phyloP scores from a whole-genome alignment of 2,797 vertebrate species.

The Neosilurus hyrtlii region DNA sequence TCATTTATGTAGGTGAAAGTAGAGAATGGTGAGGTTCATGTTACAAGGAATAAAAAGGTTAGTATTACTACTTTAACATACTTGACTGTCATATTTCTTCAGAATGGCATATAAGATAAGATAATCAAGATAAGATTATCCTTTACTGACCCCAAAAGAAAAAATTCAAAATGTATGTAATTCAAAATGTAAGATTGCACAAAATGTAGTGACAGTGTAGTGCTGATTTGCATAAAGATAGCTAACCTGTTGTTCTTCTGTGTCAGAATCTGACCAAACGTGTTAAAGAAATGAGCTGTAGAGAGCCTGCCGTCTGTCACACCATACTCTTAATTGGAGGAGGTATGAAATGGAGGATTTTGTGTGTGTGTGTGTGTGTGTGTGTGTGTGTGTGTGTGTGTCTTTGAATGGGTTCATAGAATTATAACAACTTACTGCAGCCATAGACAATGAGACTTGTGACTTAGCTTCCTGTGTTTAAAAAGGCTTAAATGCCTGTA shows the following conservation, averaged over 20 bases:
- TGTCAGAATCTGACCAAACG: constrained; percentile 63
- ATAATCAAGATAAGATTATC: no score
- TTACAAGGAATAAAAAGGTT: constrained; percentile 78
- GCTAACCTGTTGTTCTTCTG: constrained; percentile 31
- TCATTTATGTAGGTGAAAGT: constrained; percentile 74
- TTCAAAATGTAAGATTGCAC: no score
- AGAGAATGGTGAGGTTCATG: constrained; percentile 74
- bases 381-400: no score
- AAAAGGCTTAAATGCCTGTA: background rate
- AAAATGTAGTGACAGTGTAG: background rate
- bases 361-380: no score
- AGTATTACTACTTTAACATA: constrained; percentile 25
- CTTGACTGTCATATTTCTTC: background rate
- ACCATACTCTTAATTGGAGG: constrained; percentile 74
- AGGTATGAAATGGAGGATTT: constrained; percentile 62
- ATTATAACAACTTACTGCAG: background rate
- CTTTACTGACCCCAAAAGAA: no score
- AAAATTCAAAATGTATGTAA: no score
- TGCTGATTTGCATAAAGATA: background rate
- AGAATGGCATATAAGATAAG: background rate
- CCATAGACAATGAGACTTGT: background rate
- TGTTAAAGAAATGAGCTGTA: constrained; percentile 72
- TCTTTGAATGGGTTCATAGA: background rate
- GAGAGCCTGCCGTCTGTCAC: constrained; percentile 59
- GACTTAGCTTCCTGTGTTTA: background rate